phyloP scores from a whole-genome alignment of 2,113 vertebrate genomes.

The Bos javanicus region DNA sequence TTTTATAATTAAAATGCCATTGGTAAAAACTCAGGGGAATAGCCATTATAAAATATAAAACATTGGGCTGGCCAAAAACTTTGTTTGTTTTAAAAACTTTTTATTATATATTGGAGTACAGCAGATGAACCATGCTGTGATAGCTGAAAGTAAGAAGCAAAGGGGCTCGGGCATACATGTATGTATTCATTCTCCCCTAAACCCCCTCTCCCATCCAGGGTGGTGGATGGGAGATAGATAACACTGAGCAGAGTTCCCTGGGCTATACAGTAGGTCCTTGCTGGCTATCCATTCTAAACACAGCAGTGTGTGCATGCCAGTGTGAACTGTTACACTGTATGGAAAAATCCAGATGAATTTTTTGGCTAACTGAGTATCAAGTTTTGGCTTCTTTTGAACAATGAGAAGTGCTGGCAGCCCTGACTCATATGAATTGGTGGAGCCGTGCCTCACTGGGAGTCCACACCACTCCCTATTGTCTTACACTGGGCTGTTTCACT shows the following conservation, averaged over 20 bases:
- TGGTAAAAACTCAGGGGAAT: not conserved
- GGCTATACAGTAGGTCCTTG: not conserved
- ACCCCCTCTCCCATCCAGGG: not conserved
- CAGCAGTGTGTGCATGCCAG: not conserved
- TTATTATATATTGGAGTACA: not conserved
- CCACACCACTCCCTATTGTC: not conserved
- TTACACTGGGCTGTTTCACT: not conserved
- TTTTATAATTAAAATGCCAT: not conserved
- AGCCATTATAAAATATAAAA: not conserved
- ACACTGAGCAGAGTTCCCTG: not conserved
- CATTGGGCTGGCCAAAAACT: not conserved
- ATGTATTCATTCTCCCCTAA: not conserved
- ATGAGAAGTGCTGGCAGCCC: not conserved
- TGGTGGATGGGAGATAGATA: not conserved
- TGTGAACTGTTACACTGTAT: not conserved
- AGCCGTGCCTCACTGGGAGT: too few relatives aligned
- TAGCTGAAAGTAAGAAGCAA: not conserved
- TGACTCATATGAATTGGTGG: not conserved
- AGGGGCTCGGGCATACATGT: not conserved
- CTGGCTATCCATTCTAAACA: not conserved
- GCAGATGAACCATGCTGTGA: rapidly evolving
- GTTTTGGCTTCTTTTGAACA: not conserved
- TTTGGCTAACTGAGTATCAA: not conserved
- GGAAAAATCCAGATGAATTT: not conserved
- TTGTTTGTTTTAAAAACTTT: not conserved